Base-by-base conservation (phyloP, 64 coral and sea anemone genomes). In the Hydrozoanthus tunicans region DNA sequence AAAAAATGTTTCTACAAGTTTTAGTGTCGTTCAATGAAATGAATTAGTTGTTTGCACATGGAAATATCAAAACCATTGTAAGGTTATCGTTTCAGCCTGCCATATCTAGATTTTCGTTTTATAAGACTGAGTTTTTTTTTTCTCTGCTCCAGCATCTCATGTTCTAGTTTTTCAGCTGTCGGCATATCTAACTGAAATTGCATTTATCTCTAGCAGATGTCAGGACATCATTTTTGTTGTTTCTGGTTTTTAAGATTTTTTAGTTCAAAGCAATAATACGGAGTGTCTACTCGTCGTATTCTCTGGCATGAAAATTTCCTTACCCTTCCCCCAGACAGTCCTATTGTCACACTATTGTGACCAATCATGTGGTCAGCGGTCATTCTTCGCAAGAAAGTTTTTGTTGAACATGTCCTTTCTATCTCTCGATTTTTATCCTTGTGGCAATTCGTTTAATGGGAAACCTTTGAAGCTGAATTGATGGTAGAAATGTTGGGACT, bases 281-380 rank as follows among this genome's bases (percentile, higher is more conserved):
- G 13, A 15, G 9, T 66, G 4, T 17, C 9, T 5, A 66, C 12
- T 17, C 3, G 12, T 9, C 12, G 1, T 66, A 15, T 14, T 66
- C 10, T 11, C 12, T 5, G 0, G 64, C 64, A 15, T 15, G 4
- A 3, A 83, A 64, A 53, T 62, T 54, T 15, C 62, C 14, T 14
- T n/a, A 54, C 69, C 56, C 20, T 59, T 43, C 32, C 69, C 84
- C 69, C 25, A 8, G 56, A 51, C 12, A 75, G 84, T 74, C 6
- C 13, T 17, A 27, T 58, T 59, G 59, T 7, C 51, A 12, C 25
- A 12, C 72, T 76, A 11, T 3, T 76, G 32, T 76, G 72, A 43
- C 68, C 56, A 73, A 73, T 75, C 84, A 73, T 25, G 26, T 74
- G 55, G 23, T 88, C 84, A 73, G 69, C 69, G 72, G 70, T 72